Conservation (phyloP, 2,797 vertebrate genomes). For the Lepus oiostolus region DNA sequence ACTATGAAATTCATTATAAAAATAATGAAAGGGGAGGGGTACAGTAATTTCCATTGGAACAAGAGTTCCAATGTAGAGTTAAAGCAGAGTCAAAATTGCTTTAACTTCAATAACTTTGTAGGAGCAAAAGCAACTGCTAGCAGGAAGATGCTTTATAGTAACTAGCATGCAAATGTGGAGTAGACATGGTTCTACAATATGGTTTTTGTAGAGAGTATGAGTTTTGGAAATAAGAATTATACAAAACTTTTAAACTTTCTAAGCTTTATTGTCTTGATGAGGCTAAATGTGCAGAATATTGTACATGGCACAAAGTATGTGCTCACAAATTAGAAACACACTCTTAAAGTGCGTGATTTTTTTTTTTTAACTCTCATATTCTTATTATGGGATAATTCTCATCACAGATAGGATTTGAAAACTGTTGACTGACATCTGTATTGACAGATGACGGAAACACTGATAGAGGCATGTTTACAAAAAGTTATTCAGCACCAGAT, state of each 20-base stretch:
- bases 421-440: background rate
- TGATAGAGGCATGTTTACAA: background rate
- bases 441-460: background rate
- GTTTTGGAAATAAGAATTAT: slow-evolving; percentile 6
- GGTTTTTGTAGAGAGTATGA: background rate
- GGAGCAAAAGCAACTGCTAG: background rate
- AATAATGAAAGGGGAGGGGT: background rate
- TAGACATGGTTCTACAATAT: background rate
- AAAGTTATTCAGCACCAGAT: background rate
- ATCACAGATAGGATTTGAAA: background rate
- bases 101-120: background rate
- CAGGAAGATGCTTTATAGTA: background rate
- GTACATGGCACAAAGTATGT: background rate
- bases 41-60: background rate
- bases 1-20: background rate
- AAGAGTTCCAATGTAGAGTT: background rate
- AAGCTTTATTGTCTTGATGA: slow-evolving; percentile 51
- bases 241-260: background rate
- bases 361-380: background rate
- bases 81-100: background rate
- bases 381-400: background rate
- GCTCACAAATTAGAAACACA: background rate
- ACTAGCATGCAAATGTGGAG: background rate
- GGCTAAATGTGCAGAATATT: background rate
- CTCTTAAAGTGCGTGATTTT: background rate